A percentile compares a stretch with the other conserved stretches of the same genome.
These are phyloP conservation scores for Acrocephalus scirpaceus DNA, from an alignment of 2,797 vertebrate genomes.

Conservation along the genomic window DNA sequence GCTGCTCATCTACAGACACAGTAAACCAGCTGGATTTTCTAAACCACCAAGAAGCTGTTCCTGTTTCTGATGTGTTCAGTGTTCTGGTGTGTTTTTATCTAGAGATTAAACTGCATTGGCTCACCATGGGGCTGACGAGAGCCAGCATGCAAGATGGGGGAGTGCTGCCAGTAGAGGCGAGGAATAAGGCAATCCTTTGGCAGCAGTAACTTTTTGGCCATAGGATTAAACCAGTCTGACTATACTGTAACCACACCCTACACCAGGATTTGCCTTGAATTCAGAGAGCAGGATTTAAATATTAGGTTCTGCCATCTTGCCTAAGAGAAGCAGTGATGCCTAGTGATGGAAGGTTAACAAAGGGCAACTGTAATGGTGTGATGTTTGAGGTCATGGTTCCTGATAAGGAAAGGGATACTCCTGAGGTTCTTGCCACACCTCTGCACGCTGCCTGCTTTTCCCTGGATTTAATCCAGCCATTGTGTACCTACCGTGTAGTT, in stretches of 20 bases:
- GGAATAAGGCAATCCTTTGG: background rate
- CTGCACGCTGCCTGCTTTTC: background rate
- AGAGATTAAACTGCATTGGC: background rate
- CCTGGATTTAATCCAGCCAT: background rate
- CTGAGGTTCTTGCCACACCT: background rate
- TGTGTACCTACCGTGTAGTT: background rate
- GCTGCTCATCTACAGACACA: background rate
- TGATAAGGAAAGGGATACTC: background rate
- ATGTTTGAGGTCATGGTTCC: background rate
- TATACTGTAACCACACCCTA: slow-evolving; percentile 24
- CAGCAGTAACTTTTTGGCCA: slow-evolving; percentile 3
- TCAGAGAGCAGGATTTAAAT: background rate
- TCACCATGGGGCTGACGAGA: background rate
- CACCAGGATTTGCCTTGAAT: background rate
- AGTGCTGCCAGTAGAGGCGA: background rate
- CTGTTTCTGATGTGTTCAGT: background rate
- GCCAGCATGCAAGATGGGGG: background rate
- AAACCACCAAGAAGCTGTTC: background rate
- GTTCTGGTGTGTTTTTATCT: background rate
- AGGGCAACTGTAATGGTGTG: background rate
- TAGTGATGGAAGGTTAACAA: background rate
- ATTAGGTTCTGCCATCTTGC: background rate
- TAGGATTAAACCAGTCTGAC: background rate
- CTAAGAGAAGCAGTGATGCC: background rate
- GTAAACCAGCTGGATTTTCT: background rate